These are phyloP conservation scores for Cinara cedri DNA, from an alignment of 2,888 invertebrate genomes.

Conservation along the genomic window DNA sequence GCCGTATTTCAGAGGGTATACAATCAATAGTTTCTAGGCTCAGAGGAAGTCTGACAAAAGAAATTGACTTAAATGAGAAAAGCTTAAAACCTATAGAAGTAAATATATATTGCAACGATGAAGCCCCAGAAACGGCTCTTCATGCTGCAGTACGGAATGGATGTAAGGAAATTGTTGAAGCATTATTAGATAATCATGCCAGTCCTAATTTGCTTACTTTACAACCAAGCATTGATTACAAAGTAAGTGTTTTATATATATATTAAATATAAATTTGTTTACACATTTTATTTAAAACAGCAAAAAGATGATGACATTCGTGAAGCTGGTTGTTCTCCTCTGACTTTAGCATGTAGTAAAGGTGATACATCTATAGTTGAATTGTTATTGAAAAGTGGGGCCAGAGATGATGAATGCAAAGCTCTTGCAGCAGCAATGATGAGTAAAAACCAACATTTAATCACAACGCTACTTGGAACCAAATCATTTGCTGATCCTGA, in stretches of 20 bases:
- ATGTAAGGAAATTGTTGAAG: conserved; percentile 73
- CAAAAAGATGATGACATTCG: conserved; percentile 40
- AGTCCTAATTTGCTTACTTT: conserved; percentile 76
- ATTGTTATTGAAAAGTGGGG: conserved; percentile 78
- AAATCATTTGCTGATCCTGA: conserved; percentile 92
- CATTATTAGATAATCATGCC: conserved; percentile 79
- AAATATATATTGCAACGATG: conserved; percentile 77
- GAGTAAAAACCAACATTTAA: conserved; percentile 76
- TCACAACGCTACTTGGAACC: conserved; percentile 82
- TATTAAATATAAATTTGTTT: not conserved
- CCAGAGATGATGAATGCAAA: conserved; percentile 83
- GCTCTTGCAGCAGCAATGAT: conserved; percentile 80
- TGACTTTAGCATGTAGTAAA: conserved; percentile 75
- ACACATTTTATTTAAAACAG: conserved; percentile 16
- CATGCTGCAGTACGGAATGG: conserved; percentile 80
- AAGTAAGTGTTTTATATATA: conserved; percentile 9
- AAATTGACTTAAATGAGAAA: conserved; percentile 63
- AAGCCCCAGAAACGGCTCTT: conserved; percentile 80
- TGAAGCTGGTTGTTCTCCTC: conserved; percentile 61
- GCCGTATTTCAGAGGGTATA: conserved; percentile 84
- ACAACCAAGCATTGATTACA: conserved; percentile 50
- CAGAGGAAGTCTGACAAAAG: conserved; percentile 66
- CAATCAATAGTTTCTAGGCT: conserved; percentile 86
- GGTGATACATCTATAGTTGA: conserved; percentile 77
- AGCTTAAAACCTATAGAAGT: conserved; percentile 74